Conservation (phyloP, 2,888 invertebrate genomes). For the Stenolophus ochropezus region DNA sequence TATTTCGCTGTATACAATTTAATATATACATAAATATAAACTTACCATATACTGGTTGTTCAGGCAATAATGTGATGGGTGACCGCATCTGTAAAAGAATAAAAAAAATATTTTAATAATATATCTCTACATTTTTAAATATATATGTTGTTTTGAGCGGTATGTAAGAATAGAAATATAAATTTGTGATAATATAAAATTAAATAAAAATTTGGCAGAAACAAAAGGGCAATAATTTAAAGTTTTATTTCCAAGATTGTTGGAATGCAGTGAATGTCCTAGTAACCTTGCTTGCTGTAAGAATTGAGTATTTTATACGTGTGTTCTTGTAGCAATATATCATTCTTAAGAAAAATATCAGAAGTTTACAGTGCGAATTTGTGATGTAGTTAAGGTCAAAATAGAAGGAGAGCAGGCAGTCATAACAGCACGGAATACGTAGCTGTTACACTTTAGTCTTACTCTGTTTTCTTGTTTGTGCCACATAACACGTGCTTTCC, state of each 20-base stretch:
- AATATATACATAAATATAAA: too few relatives aligned
- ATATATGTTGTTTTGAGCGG: too few relatives aligned
- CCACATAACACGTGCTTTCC: background rate
- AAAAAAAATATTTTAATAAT: too few relatives aligned
- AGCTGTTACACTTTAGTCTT: constrained; percentile 1
- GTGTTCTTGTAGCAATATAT: background rate
- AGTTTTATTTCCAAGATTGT: too few relatives aligned
- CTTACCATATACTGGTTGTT: too few relatives aligned
- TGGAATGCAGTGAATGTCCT: background rate
- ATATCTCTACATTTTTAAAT: too few relatives aligned
- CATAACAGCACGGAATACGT: constrained; percentile 5
- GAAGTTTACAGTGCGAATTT: background rate
- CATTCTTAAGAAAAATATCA: constrained; percentile 10
- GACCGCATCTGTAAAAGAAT: too few relatives aligned
- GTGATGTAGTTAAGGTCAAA: constrained; percentile 13
- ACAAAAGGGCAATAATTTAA: too few relatives aligned
- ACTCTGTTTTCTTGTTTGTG: constrained; percentile 8
- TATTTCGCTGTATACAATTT: too few relatives aligned
- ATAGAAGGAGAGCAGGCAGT: background rate
- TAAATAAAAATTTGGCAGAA: background rate
- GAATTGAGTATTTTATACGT: background rate
- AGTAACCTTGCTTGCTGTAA: background rate
- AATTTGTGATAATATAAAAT: too few relatives aligned
- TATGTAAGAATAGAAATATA: too few relatives aligned
- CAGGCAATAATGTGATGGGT: too few relatives aligned